Base-by-base conservation (phyloP, 2,797 vertebrate genomes). In the Darevskia nairensis region DNA sequence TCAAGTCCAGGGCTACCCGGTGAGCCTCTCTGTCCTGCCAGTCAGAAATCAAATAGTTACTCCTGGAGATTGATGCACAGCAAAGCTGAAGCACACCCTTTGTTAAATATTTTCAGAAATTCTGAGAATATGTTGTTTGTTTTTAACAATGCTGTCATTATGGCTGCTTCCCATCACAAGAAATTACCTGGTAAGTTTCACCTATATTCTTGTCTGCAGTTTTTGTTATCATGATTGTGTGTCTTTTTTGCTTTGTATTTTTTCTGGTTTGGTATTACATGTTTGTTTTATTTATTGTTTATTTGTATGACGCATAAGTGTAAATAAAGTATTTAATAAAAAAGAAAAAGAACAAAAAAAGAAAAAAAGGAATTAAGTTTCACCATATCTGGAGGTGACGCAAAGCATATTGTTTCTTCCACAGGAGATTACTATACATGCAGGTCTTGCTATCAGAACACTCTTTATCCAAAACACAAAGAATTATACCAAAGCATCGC, bases 1-100 rank as follows among this genome's bases (percentile, higher is more conserved):
- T 94, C 95, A 19, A 95, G 74, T 68, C 99, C 99, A 50, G 96
- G 95, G 59, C 8, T 89, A 89, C 99, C 99, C 19, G 93, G 86
- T 3, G 92, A 87, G 89, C 99, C 99, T 64, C 89, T 96, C 66
- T 96, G 90, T 91, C 99, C 99, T 99, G 90, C 93, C 92, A 84
- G 39, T 68, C 92, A 89, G 77, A 83, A 87, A 88, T 59, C 3
- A 90, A 82, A 78, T 41, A 59, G 82, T 91, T 80, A 92, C 64
- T 66, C 39, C 5, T 88, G n/a, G 27, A 78, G 82, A 8, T 90
- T 91, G 89, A 89, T 0, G 21, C 46, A 89, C 32, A 87, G 2
- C 1, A 88, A 61, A n/a, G 84, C 61, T 69, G 6, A 2, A 87
- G 32, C 29, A 87, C 32, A 85, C 6, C 13, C 83, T 78, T 79